These are phyloP conservation scores for Myathropa florea DNA, from an alignment of 2,888 invertebrate species.

Conservation along the genomic window DNA sequence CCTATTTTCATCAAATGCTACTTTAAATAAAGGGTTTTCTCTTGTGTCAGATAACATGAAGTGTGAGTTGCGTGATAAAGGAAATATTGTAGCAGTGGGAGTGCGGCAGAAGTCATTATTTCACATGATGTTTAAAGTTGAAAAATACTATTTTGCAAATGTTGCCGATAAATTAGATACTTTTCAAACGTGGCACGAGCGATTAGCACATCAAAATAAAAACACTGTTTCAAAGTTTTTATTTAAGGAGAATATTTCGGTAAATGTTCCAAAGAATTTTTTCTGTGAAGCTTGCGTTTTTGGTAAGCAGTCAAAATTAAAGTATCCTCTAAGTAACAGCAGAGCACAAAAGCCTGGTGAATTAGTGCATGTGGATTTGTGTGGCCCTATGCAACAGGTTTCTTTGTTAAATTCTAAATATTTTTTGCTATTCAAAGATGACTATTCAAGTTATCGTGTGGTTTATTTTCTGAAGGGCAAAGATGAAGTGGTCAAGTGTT, in stretches of 20 bases:
- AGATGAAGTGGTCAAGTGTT: background rate
- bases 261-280: background rate
- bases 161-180: background rate
- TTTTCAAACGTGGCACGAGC: background rate
- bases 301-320: background rate
- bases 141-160: background rate
- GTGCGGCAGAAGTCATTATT: background rate
- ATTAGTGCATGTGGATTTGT: background rate
- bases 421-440: background rate
- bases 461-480: background rate
- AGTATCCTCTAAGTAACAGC: background rate
- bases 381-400: background rate
- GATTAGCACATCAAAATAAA: conserved; percentile 6
- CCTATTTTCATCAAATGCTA: background rate
- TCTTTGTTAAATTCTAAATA: background rate
- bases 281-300: conserved; percentile 1
- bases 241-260: background rate
- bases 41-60: background rate
- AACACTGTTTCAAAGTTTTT: background rate
- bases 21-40: background rate
- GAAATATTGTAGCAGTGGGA: background rate
- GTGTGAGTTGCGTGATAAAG: background rate
- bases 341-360: background rate
- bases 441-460: background rate
- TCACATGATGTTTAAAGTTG: background rate